Conservation (phyloP, 2,113 vertebrate genomes). For the Phocoena sinus region DNA sequence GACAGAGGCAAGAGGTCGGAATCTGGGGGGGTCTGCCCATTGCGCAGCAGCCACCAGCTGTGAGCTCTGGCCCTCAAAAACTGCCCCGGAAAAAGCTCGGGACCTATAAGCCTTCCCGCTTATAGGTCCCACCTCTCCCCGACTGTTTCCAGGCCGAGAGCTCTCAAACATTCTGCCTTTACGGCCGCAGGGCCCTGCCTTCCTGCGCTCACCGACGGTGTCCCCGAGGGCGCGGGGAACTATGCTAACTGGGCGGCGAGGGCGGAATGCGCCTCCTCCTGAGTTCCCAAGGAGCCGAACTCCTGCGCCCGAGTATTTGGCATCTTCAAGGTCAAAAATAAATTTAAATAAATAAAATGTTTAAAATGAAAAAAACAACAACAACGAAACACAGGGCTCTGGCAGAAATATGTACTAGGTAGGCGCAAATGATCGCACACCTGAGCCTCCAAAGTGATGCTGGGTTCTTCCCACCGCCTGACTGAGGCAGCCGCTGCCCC, state of each 20-base stretch:
- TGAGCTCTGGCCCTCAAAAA: not conserved
- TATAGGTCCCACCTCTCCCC: not conserved
- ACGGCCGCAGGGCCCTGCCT: not conserved
- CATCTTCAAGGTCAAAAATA: constrained; percentile 37
- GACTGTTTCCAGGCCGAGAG: not conserved
- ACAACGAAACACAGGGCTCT: not conserved
- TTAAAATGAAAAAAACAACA: not conserved
- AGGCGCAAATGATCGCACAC: not conserved
- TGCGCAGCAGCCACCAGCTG: not conserved
- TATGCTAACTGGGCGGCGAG: not conserved
- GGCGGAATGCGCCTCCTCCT: not conserved
- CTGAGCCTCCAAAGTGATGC: not conserved
- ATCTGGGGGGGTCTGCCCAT: not conserved
- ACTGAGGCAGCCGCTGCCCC: not conserved
- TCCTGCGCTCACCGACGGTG: not conserved
- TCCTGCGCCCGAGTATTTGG: not conserved
- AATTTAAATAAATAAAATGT: too few species aligned
- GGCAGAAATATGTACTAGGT: not conserved
- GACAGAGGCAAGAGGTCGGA: not conserved
- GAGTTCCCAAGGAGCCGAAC: not conserved
- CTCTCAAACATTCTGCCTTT: not conserved
- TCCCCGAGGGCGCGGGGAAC: not conserved
- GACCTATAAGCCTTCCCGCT: not conserved
- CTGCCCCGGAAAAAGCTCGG: constrained; percentile 16
- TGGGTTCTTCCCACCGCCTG: not conserved